phyloP scores from a whole-genome alignment of 92 coral and sea anemone genomes.

The Galaxea fascicularis region DNA sequence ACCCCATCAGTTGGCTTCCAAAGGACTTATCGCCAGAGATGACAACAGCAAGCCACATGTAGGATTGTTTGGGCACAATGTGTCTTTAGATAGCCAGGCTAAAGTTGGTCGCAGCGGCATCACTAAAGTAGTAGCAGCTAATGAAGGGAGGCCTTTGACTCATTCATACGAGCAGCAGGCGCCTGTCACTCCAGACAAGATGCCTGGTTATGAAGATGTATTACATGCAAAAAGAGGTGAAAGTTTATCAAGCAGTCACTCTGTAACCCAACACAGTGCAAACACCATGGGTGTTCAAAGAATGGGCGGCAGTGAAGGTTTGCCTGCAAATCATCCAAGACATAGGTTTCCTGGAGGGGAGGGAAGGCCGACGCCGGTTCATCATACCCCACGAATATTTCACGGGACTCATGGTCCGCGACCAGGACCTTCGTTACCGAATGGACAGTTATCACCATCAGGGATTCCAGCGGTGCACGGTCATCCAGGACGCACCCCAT shows the following conservation, averaged over 20 bases:
- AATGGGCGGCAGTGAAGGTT: constrained; percentile 17
- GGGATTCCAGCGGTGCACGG: constrained; percentile 55
- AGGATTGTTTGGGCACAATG: constrained; percentile 21
- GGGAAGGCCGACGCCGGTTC: constrained; percentile 27
- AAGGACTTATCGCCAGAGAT: constrained; percentile 24
- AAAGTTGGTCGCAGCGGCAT: constrained; percentile 30
- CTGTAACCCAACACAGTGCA: neutral
- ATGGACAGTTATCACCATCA: constrained; percentile 66
- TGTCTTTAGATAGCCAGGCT: constrained; percentile 22
- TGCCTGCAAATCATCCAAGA: constrained; percentile 13
- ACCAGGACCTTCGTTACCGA: constrained; percentile 40
- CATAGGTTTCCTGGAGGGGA: constrained; percentile 31
- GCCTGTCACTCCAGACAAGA: constrained; percentile 15
- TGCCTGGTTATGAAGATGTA: neutral
- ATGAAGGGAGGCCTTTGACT: constrained; percentile 40
- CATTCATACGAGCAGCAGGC: constrained; percentile 46
- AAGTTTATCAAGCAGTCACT: constrained; percentile 1
- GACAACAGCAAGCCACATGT: constrained; percentile 9
- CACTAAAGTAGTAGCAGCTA: constrained; percentile 37
- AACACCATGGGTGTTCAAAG: neutral
- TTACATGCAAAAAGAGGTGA: constrained; percentile 20
- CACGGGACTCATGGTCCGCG: constrained; percentile 40
- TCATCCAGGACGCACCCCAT: constrained; percentile 60
- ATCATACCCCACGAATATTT: constrained; percentile 19
- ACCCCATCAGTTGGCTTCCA: constrained; percentile 37